phyloP scores from a whole-genome alignment of 2,888 invertebrate species.

The Orgyia antiqua region DNA sequence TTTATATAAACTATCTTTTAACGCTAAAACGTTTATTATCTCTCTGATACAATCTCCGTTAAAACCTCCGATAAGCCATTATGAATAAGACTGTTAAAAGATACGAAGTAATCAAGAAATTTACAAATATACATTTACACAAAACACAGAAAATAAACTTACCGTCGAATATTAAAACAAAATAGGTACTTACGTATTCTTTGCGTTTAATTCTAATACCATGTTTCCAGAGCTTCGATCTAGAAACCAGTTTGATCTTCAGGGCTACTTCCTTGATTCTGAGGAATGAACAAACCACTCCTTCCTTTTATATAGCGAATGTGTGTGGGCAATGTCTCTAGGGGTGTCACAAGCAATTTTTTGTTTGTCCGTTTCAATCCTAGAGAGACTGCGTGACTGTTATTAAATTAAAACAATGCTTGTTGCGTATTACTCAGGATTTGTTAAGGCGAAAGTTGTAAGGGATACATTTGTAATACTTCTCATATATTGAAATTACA shows the following conservation, averaged over 20 bases:
- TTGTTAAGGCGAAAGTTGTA: slow-evolving; percentile 38
- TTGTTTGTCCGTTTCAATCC: slow-evolving; percentile 37
- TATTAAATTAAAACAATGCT: slow-evolving; percentile 74
- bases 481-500: too few species aligned
- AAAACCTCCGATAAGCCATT: too few species aligned
- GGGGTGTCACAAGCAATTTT: slow-evolving; percentile 57
- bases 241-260: slow-evolving; percentile 11
- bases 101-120: too few species aligned
- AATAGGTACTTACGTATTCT: slow-evolving; percentile 16
- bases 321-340: slow-evolving; percentile 41
- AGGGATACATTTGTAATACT: slow-evolving; percentile 1
- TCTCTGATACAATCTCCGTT: too few species aligned
- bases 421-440: slow-evolving; percentile 55
- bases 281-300: slow-evolving; percentile 16
- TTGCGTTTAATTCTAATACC: slow-evolving; percentile 15
- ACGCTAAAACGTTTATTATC: too few species aligned
- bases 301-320: slow-evolving; percentile 54
- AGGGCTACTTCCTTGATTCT: slow-evolving; percentile 30
- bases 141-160: too few species aligned
- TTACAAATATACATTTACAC: too few species aligned
- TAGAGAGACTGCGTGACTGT: slow-evolving; percentile 44
- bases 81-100: too few species aligned
- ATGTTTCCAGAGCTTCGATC: slow-evolving; percentile 20
- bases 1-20: too few species aligned
- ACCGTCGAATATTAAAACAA: too few species aligned